Evolutionary conservation across 2,797 vertebrate species (phyloP).

Genomic region (Mionectes olivaceus): DNA sequence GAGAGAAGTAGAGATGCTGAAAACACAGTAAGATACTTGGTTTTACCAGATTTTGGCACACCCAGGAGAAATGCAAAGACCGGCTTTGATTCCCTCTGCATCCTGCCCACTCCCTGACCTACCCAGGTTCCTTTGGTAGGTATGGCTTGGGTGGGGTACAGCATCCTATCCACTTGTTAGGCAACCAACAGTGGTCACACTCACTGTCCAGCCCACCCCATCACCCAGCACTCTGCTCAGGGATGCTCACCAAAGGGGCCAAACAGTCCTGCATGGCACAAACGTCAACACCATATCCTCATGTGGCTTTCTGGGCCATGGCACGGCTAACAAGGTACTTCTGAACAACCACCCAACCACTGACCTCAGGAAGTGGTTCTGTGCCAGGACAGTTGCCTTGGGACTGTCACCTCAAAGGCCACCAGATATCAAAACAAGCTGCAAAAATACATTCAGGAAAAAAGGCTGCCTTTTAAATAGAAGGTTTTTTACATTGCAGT

Average conservation of each 20-base stretch:
- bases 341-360: not conserved
- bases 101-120: not conserved
- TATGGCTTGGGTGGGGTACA: not conserved
- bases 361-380: not conserved
- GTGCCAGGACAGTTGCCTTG: not conserved
- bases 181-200: fast-evolving
- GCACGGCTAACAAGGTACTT: not conserved
- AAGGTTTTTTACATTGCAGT: fast-evolving
- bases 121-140: not conserved
- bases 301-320: fast-evolving
- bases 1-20: not conserved
- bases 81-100: not conserved
- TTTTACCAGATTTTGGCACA: not conserved
- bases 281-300: fast-evolving
- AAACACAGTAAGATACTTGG: not conserved
- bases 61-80: not conserved
- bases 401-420: not conserved
- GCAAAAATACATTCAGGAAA: not conserved
- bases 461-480: not conserved
- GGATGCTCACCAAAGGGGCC: fast-evolving
- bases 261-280: not conserved
- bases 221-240: fast-evolving
- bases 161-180: not conserved
- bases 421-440: not conserved
- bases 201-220: not conserved